Evolutionary conservation across 2,797 vertebrate genomes (phyloP), one percentile per base, ranked within the genome.

Genomic region (Argya squamiceps): DNA sequence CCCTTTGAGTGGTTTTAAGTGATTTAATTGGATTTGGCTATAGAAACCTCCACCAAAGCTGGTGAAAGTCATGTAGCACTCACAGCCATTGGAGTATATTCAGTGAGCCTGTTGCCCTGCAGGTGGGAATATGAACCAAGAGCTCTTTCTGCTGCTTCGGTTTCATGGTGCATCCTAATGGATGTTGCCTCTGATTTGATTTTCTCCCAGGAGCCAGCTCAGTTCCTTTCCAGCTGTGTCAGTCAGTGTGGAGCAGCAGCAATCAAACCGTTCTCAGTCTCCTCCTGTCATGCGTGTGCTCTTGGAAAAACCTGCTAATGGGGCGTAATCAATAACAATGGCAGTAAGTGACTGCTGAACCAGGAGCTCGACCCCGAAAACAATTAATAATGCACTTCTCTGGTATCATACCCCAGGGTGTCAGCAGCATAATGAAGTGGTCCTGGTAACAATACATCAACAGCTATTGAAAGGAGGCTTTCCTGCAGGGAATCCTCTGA

Each of bases 311-410:
- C 50, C 64, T 84, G 50, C 73, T 81, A 36, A 63, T 81, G 77
- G 91, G 86, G 36, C 0, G 9, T 82, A 79, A 93, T 95, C 94
- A 79, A 41, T 96, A 95, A 87, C 15, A 27, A 62, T 21, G 52
- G 76, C 94, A 95, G 60, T 76, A 92, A 96, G 70, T 87, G 64
- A 77, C 69, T 88, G 92, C 73, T 60, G 85, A 92, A 64, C 65
- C 83, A 34, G 77, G 92, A 93, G 36, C 74, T 43, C 83, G 77
- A 90, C 80, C 88, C 91, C 10, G 1, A 80, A 80, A 95, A 19
- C 91, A 89, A 87, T 89, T 91, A 88, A 93, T 83, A 62, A 53
- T 69, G 49, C 64, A 23, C 69, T 83, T 70, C 36, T 43, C 74
- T 92, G 91, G 44, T 94, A 47, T 58, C 77, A 10, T 59, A 83